Percentiles rank a stretch among this genome's conserved stretches.
Evolutionary conservation across 2,113 vertebrate species (phyloP).

Genomic region (Leuciscus idus): DNA sequence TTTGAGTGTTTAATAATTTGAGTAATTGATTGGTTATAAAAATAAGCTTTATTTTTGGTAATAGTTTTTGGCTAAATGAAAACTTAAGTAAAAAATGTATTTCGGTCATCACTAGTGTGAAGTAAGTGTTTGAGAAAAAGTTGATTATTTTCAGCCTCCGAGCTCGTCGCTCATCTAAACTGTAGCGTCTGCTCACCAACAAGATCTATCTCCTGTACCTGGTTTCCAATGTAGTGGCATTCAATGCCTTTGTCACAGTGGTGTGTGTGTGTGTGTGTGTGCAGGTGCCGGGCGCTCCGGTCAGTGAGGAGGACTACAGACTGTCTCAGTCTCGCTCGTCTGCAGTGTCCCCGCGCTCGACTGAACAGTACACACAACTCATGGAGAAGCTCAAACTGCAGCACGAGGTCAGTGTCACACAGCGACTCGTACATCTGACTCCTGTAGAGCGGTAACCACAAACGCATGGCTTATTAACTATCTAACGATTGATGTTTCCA

Average conservation of each 20-base stretch:
- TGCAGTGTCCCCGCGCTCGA: slow-evolving; percentile 75
- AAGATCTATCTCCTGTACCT: no score
- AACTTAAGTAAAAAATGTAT: neutral
- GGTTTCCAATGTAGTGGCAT: no score
- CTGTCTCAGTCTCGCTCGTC: slow-evolving; percentile 78
- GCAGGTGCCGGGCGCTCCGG: slow-evolving; percentile 82
- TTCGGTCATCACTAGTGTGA: neutral
- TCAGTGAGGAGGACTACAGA: slow-evolving; percentile 84
- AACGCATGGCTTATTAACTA: neutral
- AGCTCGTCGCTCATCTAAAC: no score
- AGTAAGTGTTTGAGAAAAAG: no score
- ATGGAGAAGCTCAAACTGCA: slow-evolving; percentile 85
- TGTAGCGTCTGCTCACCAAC: no score
- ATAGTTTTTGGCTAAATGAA: no score
- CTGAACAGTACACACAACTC: slow-evolving; percentile 80
- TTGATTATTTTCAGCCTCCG: no score
- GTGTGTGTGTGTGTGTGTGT: neutral
- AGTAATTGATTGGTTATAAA: no score
- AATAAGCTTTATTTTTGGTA: no score
- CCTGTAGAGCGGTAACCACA: neutral
- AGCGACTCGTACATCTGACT: neutral
- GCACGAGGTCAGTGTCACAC: slow-evolving; percentile 76
- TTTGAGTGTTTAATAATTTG: no score
- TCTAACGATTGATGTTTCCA: slow-evolving; percentile 55
- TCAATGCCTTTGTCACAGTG: neutral